Base-by-base conservation (phyloP, 2,888 invertebrate genomes). In the Brachyopa scutellaris region DNA sequence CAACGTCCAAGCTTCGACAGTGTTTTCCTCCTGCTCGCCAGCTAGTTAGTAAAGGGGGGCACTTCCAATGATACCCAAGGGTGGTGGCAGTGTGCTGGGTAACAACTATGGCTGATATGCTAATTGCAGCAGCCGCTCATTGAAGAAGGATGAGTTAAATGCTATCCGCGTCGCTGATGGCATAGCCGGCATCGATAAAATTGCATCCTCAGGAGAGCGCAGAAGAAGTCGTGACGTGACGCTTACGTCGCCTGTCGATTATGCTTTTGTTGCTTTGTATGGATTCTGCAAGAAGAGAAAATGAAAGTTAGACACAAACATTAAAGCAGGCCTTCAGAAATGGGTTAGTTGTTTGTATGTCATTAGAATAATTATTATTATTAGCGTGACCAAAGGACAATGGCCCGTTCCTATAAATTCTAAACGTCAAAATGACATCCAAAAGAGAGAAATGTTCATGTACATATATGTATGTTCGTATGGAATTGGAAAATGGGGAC, bases 121-220 rank as follows among this genome's bases (percentile, higher is more conserved):
- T 82, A 82, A 82, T 82, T 82, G 82, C 64, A 77, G 61, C 47
- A 47, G 38, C 70, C 59, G 76, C 53, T 82, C 76, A 66, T 38
- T 17, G 53, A 77, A 70, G 51, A 70, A 70, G 64, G 59, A 70
- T 66, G 59, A 77, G 53, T 82, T 77, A 77, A 82, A 72, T 77
- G 82, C 66, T 82, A 77, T 61, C 77, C 66, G 77, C 59, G 59
- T 77, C 29, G 66, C 33, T 77, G 82, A 82, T 82, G 82, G 77
- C 82, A 70, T 82, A 77, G 82, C 72, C 77, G 74, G 61, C 79
- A 74, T 80, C 80, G 82, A 77, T 77, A 70, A 59, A 66, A 77
- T 53, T 53, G 66, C 64, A 77, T 77, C 72, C 66, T 55, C 64
- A 8, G 57, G 23, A 17, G 38, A 62, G 47, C 70, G 47, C 26